Conservation (phyloP, 2,888 invertebrate genomes). For the Pachydiplax longipennis region DNA sequence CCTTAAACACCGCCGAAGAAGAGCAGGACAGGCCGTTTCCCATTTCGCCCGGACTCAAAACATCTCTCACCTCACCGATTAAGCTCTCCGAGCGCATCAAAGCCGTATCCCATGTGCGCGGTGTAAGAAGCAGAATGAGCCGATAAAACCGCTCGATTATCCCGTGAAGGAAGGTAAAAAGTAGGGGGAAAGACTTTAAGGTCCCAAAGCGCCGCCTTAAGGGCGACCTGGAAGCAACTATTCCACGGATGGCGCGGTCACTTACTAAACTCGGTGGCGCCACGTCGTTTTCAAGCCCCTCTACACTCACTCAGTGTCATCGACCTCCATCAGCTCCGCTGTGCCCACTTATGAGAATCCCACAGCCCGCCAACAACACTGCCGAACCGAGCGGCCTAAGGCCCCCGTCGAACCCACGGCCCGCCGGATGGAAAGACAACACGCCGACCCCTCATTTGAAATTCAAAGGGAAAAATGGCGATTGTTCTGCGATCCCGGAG, state of each 20-base stretch:
- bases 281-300: slow-evolving; percentile 12
- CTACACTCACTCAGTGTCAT: slow-evolving; percentile 12
- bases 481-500: background rate
- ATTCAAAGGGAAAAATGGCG: background rate
- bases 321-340: slow-evolving; percentile 7
- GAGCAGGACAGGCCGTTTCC: background rate
- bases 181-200: background rate
- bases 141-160: background rate
- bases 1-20: background rate
- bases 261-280: slow-evolving; percentile 3
- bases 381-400: background rate
- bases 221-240: background rate
- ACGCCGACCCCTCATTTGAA: background rate
- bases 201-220: background rate
- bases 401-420: background rate
- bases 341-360: background rate
- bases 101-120: background rate
- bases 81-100: background rate
- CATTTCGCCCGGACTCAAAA: background rate
- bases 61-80: background rate
- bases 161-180: background rate
- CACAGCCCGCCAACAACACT: background rate
- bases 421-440: background rate
- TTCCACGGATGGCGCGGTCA: background rate
- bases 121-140: background rate